Conservation (phyloP, 2,113 vertebrate species). For the Poeciliopsis retropinna region DNA sequence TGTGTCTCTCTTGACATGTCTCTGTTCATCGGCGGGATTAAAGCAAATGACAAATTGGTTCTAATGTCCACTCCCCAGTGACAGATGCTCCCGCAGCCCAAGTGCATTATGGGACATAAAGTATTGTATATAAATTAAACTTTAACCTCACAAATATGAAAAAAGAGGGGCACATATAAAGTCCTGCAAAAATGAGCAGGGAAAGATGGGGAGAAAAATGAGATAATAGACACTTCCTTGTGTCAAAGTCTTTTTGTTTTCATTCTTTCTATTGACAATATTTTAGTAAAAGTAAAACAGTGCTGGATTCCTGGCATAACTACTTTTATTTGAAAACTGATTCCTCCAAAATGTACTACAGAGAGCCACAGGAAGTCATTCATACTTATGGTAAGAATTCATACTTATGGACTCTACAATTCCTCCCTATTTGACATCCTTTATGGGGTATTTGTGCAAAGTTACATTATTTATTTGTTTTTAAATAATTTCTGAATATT, state of each 20-base stretch:
- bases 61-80: conserved; percentile 55
- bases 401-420: too few relatives aligned
- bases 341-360: too few relatives aligned
- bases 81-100: conserved; percentile 67
- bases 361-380: too few relatives aligned
- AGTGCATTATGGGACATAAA: conserved; percentile 68
- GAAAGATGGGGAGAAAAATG: conserved; percentile 1
- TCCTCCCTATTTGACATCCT: too few relatives aligned
- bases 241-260: background rate
- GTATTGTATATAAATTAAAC: conserved; percentile 69
- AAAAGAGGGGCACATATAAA: conserved; percentile 44
- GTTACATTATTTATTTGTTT: too few relatives aligned
- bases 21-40: conserved; percentile 71
- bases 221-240: background rate
- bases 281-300: background rate
- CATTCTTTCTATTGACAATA: background rate
- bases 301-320: background rate
- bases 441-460: too few relatives aligned
- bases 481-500: too few relatives aligned
- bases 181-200: conserved; percentile 13
- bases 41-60: conserved; percentile 77
- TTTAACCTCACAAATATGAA: conserved; percentile 34
- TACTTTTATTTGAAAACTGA: background rate
- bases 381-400: too few relatives aligned
- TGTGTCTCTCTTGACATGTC: conserved; percentile 57